phyloP scores from a whole-genome alignment of 2,113 vertebrate genomes.

The Seriola dumerili region DNA sequence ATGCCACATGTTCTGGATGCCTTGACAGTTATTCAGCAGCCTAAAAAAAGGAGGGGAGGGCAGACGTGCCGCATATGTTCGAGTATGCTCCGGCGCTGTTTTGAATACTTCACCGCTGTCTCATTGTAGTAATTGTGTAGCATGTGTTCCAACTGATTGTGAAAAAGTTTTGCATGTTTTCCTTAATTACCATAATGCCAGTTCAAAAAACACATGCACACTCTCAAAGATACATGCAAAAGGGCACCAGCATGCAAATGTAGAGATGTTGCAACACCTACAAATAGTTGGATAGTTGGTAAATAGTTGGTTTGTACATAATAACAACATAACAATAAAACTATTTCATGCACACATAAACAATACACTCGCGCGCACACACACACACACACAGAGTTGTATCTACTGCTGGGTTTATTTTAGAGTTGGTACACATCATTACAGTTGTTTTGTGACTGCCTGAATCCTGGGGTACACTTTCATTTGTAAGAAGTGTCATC shows the following conservation, averaged over 20 bases:
- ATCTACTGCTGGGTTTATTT: conserved; percentile 6
- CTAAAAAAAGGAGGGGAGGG: conserved; percentile 1
- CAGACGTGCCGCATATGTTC: conserved; percentile 1
- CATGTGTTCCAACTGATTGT: background rate
- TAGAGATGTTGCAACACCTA: background rate
- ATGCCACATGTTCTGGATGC: conserved; percentile 45
- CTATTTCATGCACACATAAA: background rate
- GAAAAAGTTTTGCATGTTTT: conserved; percentile 5
- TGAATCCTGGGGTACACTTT: too few species aligned
- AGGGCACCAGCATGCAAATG: background rate
- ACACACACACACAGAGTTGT: background rate
- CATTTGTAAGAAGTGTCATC: too few species aligned
- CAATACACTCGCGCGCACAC: too few species aligned
- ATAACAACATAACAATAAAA: too few species aligned
- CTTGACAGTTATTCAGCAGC: conserved; percentile 48
- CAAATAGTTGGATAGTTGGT: background rate
- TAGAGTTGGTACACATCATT: too few species aligned
- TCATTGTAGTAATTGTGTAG: background rate
- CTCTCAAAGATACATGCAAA: background rate
- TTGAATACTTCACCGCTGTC: conserved; percentile 13
- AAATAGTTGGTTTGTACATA: too few species aligned
- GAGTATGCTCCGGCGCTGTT: conserved; percentile 7
- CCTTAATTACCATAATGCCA: background rate
- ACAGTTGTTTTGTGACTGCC: too few species aligned
- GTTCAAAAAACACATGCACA: background rate